These are phyloP conservation scores for Eunapius fragilis DNA, from an alignment of 37 sponge, comb jelly and placozoan species.

Conservation along the genomic window DNA sequence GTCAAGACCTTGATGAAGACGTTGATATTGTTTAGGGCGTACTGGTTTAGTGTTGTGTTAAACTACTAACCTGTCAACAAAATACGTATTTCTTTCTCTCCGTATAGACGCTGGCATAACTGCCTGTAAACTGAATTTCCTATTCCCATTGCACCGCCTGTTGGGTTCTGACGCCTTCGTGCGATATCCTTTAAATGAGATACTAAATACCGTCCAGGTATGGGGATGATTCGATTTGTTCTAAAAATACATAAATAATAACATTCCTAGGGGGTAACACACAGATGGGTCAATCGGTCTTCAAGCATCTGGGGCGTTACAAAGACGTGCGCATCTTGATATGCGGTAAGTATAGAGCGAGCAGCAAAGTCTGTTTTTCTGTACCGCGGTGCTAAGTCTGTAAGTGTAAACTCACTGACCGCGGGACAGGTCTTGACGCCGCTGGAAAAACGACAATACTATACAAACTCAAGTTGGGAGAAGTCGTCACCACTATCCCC, in stretches of 20 bases:
- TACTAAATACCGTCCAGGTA: too few species aligned
- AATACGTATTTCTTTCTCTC: conserved; percentile 32
- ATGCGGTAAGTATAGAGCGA: neutral
- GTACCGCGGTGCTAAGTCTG: too few species aligned
- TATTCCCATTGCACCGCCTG: neutral
- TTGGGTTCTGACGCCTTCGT: too few species aligned
- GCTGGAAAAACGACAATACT: conserved; percentile 87
- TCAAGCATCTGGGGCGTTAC: neutral
- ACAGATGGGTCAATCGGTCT: neutral
- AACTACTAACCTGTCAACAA: conserved; percentile 35
- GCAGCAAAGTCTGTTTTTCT: too few species aligned
- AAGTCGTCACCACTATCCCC: conserved; percentile 93
- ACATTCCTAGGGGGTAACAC: too few species aligned
- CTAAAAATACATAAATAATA: neutral
- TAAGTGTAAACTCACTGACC: too few species aligned
- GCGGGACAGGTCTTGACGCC: conserved; percentile 76
- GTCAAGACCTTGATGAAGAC: too few species aligned
- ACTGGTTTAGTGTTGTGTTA: neutral
- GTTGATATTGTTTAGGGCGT: neutral
- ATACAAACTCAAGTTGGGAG: conserved; percentile 89
- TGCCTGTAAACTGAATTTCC: neutral
- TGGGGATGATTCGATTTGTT: too few species aligned
- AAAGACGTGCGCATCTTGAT: neutral
- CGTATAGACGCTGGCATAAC: neutral
- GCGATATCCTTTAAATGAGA: neutral